Conservation (phyloP, 1,140 invertebrate species). For the Melipona quadrifasciata region DNA sequence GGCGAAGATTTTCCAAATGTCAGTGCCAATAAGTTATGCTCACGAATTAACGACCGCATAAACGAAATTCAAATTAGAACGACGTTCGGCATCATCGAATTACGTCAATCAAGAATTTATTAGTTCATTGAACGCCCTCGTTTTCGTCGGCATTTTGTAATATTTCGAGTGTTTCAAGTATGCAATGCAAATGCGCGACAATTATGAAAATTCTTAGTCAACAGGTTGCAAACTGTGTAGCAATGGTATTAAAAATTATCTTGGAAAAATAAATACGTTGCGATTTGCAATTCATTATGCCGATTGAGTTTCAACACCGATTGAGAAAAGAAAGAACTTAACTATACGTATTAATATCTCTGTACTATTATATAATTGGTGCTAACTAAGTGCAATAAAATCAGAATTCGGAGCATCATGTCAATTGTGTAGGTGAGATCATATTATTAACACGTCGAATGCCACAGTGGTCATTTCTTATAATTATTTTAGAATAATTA, state of each 20-base stretch:
- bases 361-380: background rate
- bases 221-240: background rate
- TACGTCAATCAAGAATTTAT: conserved; percentile 11
- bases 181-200: background rate
- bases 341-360: background rate
- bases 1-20: background rate
- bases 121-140: background rate
- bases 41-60: background rate
- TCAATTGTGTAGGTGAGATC: too few species aligned
- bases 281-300: background rate
- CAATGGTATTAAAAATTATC: background rate
- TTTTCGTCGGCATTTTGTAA: background rate
- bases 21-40: background rate
- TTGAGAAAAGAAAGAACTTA: background rate
- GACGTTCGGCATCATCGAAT: background rate
- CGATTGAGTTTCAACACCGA: background rate
- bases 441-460: too few species aligned
- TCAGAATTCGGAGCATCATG: background rate
- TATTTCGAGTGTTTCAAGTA: background rate
- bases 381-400: background rate
- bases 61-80: background rate
- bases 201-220: background rate
- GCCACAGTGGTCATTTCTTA: too few species aligned
- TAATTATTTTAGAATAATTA: too few species aligned
- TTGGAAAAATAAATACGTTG: background rate